phyloP scores from a whole-genome alignment of 1,140 invertebrate species.

The Lepidurus packardi region DNA sequence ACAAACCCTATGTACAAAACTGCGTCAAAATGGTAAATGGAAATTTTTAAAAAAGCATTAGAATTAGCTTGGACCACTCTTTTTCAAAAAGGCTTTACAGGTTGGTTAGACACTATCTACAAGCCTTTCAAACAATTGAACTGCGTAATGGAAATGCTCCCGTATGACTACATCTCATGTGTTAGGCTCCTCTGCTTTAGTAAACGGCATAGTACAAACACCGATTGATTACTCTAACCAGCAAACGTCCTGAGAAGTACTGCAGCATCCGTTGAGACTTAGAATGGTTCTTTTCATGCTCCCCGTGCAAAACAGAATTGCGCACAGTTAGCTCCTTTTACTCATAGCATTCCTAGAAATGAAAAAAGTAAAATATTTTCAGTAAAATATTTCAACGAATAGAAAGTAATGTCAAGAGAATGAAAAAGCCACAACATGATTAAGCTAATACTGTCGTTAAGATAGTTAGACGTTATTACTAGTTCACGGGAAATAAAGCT shows the following conservation, averaged over 20 bases:
- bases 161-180: background rate
- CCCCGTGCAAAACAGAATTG: background rate
- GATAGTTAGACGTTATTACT: too few relatives aligned
- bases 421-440: too few relatives aligned
- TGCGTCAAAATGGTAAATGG: too few relatives aligned
- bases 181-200: background rate
- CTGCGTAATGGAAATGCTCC: background rate
- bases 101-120: background rate
- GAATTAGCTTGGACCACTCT: background rate
- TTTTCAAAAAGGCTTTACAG: background rate
- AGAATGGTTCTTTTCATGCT: background rate
- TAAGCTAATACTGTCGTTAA: too few relatives aligned
- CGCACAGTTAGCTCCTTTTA: background rate
- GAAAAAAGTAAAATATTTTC: background rate
- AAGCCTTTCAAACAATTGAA: background rate
- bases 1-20: too few relatives aligned
- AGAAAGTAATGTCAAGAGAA: too few relatives aligned
- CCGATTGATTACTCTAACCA: background rate
- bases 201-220: background rate
- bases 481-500: too few relatives aligned
- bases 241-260: slow-evolving; percentile 1
- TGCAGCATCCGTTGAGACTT: background rate
- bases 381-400: too few relatives aligned
- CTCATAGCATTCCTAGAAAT: background rate
- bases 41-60: background rate